A percentile compares a stretch with the other conserved stretches of the same genome.
These are phyloP conservation scores for Dryas iulia DNA, from an alignment of 1,140 invertebrate species.

Conservation along the genomic window DNA sequence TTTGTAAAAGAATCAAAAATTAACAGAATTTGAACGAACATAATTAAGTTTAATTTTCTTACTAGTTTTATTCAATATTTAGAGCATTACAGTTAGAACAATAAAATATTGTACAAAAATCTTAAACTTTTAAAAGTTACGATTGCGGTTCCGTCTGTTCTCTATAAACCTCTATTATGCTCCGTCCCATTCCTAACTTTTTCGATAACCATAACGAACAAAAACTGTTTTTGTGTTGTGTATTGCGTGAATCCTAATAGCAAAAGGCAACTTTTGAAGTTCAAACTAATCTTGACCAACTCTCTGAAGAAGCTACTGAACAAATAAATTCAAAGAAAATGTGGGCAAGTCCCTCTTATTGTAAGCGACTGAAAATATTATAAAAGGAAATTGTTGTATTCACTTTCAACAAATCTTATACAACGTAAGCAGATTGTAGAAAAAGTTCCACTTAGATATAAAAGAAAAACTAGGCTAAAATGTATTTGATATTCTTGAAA, in stretches of 20 bases:
- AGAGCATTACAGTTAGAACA: not conserved
- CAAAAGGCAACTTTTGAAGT: constrained; percentile 40
- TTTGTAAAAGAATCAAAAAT: too few relatives aligned
- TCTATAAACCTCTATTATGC: constrained; percentile 42
- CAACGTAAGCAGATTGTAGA: not conserved
- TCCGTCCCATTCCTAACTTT: constrained; percentile 36
- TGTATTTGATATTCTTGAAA: too few relatives aligned
- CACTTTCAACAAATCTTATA: not conserved
- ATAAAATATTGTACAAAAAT: not conserved
- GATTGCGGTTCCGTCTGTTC: constrained; percentile 34
- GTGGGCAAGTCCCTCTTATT: not conserved
- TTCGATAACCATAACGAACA: constrained; percentile 50
- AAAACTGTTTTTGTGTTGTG: constrained; percentile 40
- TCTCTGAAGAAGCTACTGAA: constrained; percentile 26
- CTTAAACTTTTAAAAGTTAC: constrained; percentile 33
- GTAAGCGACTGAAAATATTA: not conserved
- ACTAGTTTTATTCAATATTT: not conserved
- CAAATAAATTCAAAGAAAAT: constrained; percentile 31
- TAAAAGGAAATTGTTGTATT: not conserved
- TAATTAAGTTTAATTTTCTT: too few relatives aligned
- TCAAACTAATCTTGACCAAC: constrained; percentile 38
- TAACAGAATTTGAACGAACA: too few relatives aligned
- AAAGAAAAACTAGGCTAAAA: not conserved
- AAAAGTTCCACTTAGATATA: not conserved
- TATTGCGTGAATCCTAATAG: constrained; percentile 34